A percentile compares a stretch with the other conserved stretches of the same genome.
phyloP scores from a whole-genome alignment of 2,797 vertebrate genomes.

The Ctenopoma multispine region DNA sequence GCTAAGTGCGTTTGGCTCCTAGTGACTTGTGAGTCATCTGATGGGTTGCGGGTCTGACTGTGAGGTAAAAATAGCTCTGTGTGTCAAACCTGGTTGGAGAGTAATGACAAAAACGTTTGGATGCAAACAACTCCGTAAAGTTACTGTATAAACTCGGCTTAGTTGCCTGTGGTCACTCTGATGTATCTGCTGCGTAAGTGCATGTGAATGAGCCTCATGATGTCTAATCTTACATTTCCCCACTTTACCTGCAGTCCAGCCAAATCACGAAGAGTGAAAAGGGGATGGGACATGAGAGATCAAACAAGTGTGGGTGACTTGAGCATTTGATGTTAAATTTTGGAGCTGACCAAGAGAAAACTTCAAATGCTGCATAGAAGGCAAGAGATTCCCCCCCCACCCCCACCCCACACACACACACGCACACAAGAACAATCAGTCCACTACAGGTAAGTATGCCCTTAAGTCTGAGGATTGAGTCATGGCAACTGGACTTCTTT shows the following conservation, averaged over 20 bases:
- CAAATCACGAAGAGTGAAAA: constrained; percentile 26
- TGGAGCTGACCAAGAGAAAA: constrained; percentile 48
- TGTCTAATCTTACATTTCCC: constrained; percentile 64
- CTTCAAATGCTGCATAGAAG: constrained; percentile 67
- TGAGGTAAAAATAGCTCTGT: constrained; percentile 71
- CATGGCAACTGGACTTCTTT: too few relatives aligned
- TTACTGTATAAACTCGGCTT: constrained; percentile 15
- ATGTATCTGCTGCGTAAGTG: constrained; percentile 4
- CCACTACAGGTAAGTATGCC: constrained; percentile 49
- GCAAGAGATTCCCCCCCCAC: constrained; percentile 64
- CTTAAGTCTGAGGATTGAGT: too few relatives aligned
- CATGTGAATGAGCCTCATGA: constrained; percentile 41
- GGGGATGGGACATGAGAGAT: constrained; percentile 26
- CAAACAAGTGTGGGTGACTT: constrained; percentile 43
- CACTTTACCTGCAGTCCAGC: constrained; percentile 48
- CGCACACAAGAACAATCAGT: constrained; percentile 24
- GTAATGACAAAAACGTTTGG: constrained; percentile 62
- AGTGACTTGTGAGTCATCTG: constrained; percentile 61
- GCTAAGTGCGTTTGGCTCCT: constrained; percentile 28
- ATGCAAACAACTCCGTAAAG: constrained; percentile 4
- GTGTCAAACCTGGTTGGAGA: constrained; percentile 63
- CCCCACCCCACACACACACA: constrained; percentile 15
- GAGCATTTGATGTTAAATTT: constrained; percentile 71
- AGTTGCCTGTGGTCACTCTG: not conserved
- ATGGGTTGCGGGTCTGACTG: constrained; percentile 40